Evolutionary conservation across 2,113 vertebrate genomes (phyloP).

Genomic region (Macquaria ambigua): DNA sequence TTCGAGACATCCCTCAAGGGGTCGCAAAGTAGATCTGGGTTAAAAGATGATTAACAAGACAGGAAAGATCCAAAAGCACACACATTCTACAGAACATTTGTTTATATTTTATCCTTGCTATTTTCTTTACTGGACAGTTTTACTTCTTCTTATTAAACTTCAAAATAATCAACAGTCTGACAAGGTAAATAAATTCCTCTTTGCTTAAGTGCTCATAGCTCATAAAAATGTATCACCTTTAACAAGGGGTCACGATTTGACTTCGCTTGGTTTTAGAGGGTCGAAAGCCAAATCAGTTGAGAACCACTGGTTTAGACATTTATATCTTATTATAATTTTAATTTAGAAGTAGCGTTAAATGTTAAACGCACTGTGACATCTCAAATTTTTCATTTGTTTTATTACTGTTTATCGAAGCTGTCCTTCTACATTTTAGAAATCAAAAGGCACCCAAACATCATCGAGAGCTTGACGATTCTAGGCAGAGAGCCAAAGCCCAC

Average conservation of each 20-base stretch:
- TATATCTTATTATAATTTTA: neutral
- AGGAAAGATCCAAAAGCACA: neutral
- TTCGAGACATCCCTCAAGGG: neutral
- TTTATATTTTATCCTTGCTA: neutral
- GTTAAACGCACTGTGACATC: neutral
- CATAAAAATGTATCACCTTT: neutral
- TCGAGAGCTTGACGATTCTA: slow-evolving; percentile 50
- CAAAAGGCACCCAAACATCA: slow-evolving; percentile 32
- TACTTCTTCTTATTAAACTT: neutral
- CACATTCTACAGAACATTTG: neutral
- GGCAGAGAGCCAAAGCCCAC: slow-evolving; percentile 76
- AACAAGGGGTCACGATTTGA: neutral
- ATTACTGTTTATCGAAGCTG: slow-evolving; percentile 37
- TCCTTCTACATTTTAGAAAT: slow-evolving; percentile 33
- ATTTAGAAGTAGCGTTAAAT: neutral
- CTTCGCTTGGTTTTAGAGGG: neutral
- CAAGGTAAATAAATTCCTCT: neutral
- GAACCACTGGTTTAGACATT: neutral
- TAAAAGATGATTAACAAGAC: neutral
- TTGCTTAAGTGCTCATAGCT: neutral
- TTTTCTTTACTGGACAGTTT: neutral
- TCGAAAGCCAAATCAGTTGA: neutral
- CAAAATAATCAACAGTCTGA: neutral
- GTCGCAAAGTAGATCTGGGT: neutral
- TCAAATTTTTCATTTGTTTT: slow-evolving; percentile 14